Evolutionary conservation across 2,888 invertebrate genomes (phyloP), one percentile per base, ranked within the genome.

Genomic region (Leptinotarsa tumamoca): DNA sequence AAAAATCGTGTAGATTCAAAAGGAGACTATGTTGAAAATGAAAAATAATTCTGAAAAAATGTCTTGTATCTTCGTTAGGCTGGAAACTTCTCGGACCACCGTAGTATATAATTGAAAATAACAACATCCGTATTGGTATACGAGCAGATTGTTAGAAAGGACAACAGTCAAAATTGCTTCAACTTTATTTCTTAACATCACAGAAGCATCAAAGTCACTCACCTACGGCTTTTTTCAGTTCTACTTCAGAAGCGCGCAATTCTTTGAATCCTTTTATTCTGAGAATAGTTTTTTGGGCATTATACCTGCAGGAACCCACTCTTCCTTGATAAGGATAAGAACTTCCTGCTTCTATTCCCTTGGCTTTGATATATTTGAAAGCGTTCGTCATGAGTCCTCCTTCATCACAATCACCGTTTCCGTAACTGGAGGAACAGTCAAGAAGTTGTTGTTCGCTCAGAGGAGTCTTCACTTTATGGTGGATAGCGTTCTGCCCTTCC

Each of bases 361-460:
- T 89, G 23, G 85, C 84, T 71, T 85, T 85, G 43, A 90, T 84
- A 83, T 90, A 90, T 81, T 89, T 80, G 82, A 89, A 90, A 33
- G 89, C 89, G 17, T 86, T 83, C 77, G 89, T 89, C 90, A 90
- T 89, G 33, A 88, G 81, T 54, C 90, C 91, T 49, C 91, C 91
- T 21, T 87, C 82, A 0, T 51, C 10, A 81, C 91, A 91, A 2
- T 90, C 91, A 54, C 87, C 82, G 81, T 90, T 91, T 4, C 88
- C 89, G 75, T 88, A 90, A 10, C 85, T 82, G 4, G 76, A 81
- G 3, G 89, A 88, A 81, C 91, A 91, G 81, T 91, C 91, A 33
- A 91, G 86, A 50, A 91, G 84, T 82, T 91, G 90, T 82, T 91
- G 91, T 78, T 90, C 90, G 78, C 90, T 90, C 27, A 91, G 85